phyloP scores from a whole-genome alignment of 2,797 vertebrate genomes.

The Urocyon cinereoargenteus region DNA sequence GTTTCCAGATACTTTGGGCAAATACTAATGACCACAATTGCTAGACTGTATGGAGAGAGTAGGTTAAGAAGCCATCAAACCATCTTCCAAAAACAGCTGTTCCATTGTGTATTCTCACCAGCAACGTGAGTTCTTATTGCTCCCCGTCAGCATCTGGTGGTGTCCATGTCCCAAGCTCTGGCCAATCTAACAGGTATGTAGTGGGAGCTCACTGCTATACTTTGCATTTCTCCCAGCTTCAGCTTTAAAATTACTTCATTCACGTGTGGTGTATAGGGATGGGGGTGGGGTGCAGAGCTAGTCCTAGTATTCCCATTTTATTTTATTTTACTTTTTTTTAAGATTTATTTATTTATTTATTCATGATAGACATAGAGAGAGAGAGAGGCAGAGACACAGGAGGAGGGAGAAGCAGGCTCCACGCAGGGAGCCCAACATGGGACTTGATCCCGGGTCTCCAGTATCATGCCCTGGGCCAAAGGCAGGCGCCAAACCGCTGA shows the following conservation, averaged over 20 bases:
- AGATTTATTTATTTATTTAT: no score
- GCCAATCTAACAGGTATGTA: not conserved
- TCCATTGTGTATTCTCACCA: not conserved
- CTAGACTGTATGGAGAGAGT: not conserved
- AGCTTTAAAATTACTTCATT: not conserved
- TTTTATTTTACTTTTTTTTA: no score
- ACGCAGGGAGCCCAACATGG: no score
- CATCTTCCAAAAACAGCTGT: not conserved
- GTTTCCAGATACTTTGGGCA: not conserved
- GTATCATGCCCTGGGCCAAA: no score
- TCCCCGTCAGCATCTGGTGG: not conserved
- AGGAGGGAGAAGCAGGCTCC: no score
- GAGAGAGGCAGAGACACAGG: no score
- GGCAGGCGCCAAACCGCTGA: no score
- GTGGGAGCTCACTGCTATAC: not conserved
- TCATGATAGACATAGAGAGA: no score
- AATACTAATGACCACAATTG: not conserved
- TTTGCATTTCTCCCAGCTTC: not conserved
- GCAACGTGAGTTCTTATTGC: not conserved
- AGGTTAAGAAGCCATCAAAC: not conserved
- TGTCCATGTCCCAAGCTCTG: not conserved
- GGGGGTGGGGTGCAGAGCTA: not conserved
- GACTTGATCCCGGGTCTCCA: no score
- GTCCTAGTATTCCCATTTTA: not conserved
- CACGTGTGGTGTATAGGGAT: not conserved